phyloP scores from a whole-genome alignment of 2,888 invertebrate genomes.

The Netelia inedita region DNA sequence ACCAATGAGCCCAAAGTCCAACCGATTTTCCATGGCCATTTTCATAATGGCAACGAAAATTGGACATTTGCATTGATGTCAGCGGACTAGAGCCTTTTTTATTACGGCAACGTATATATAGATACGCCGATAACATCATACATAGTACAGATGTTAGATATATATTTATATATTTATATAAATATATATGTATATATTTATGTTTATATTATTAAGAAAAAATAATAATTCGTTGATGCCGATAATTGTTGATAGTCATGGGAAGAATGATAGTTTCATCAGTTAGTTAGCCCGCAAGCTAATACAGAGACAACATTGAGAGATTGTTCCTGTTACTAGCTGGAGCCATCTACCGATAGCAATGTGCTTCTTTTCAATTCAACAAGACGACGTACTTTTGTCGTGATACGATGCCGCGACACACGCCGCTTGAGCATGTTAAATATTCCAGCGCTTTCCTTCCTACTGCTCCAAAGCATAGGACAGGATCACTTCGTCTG shows the following conservation, averaged over 20 bases:
- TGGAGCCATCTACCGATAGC: slow-evolving; percentile 70
- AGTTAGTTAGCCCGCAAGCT: slow-evolving; percentile 75
- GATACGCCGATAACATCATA: neutral
- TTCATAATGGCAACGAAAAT: slow-evolving; percentile 81
- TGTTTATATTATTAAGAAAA: neutral
- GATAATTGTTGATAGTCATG: neutral
- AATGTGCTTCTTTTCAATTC: slow-evolving; percentile 16
- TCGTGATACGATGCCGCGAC: no score
- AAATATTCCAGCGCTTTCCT: slow-evolving; percentile 11
- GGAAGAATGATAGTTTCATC: slow-evolving; percentile 42
- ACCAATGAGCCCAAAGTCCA: slow-evolving; percentile 84
- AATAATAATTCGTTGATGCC: neutral
- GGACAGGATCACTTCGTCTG: no score
- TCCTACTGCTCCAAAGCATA: slow-evolving; percentile 1
- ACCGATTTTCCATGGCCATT: slow-evolving; percentile 81
- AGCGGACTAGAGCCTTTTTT: slow-evolving; percentile 80
- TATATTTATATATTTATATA: neutral
- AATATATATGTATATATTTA: slow-evolving; percentile 11
- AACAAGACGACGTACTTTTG: neutral
- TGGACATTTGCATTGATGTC: slow-evolving; percentile 85
- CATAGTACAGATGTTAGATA: neutral
- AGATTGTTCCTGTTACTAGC: slow-evolving; percentile 81
- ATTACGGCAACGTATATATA: neutral
- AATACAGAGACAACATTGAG: slow-evolving; percentile 81
- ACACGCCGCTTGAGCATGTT: neutral